Base-by-base conservation (phyloP, 2,888 invertebrate species). In the Caenorhabditis becei region DNA sequence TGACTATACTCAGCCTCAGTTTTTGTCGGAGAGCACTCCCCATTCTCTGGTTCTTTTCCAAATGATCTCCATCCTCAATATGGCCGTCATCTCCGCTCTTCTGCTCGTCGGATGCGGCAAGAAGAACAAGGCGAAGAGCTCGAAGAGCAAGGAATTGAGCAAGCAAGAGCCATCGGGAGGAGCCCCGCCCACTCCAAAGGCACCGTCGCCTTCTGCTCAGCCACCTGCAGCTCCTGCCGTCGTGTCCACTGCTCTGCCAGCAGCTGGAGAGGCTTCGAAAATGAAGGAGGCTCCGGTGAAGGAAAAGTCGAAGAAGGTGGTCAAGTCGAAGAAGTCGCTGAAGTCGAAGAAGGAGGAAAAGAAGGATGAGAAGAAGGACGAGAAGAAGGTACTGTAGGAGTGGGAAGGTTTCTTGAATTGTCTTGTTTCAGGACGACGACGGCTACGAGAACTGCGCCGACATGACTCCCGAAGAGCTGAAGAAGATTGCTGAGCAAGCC, bases 401-500 rank as follows among this genome's bases (percentile, higher is more conserved):
- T n/a, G n/a, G n/a, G n/a, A n/a, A n/a, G n/a, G n/a, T n/a, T n/a
- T n/a, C n/a, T n/a, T n/a, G n/a, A n/a, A n/a, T n/a, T n/a, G n/a
- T n/a, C 32, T 16, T 24, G 16, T 14, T 32, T 11, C 20, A 51
- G 51, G 62, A 62, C 10, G 62, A 71, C 28, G 71, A 61, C 26
- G 70, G 59, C 23, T 71, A 71, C 54, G 71, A 71, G 54, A 71
- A 71, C n/a, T 71, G 71, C 51, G 62, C 61, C 11, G 71, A 71
- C 24, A 71, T 71, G 62, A 54, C 71, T 18, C 59, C 71, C 16
- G 62, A 62, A 24, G 54, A 71, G 62, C 54, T 71, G 20, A 71
- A 62, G 62, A 61, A 71, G 62, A 71, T 71, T 23, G 71, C 71
- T 10, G 71, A 61, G 11, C 18, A 32, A 32, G 16, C 28, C 2